Base-by-base conservation (phyloP, 2,113 vertebrate genomes). In the Brachirus orientalis region DNA sequence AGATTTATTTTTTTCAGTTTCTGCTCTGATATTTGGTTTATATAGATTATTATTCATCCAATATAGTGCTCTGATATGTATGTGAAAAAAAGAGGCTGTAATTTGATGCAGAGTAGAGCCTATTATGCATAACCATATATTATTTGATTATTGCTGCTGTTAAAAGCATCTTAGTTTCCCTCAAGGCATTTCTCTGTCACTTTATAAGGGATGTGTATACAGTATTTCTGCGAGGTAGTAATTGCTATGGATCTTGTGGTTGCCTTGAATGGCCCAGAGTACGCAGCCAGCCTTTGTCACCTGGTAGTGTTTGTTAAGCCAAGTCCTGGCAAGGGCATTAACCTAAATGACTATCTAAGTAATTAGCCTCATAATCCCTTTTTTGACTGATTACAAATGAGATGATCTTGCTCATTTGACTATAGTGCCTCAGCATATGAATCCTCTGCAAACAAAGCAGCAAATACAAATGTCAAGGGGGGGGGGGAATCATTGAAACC, bases 91-190 rank as follows among this genome's bases (percentile, higher is more conserved):
- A 77, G 79, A 79, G 84, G 78, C 83, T 54, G 45, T 88, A 80
- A 87, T 88, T 85, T 68, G 58, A 83, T 46, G 85, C 60, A 83
- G 82, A 86, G 82, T 65, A 79, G 69, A 81, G 81, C 77, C 59
- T 17, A 47, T 85, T 86, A 82, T 82, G 85, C 90, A 87, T 90
- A 90, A 87, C 79, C 79, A 17, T 91, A 90, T 89, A 86, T 91
- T 89, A 89, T 91, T 85, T 85, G 84, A 91, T 92, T 91, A 91
- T 88, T 81, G 84, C 69, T 56, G 77, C 79, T 79, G 88, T 92
- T 94, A 92, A 94, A 92, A 93, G 92, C 91, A 80, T 90, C 77
- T 88, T 89, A 81, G 81, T 87, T 85, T 86, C 72, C 76, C 65
- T 66, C 45, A 22, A 83, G 69, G 75, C 75, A 46, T 61, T 79